These are phyloP conservation scores for Cryptomyrus ogoouensis DNA, from an alignment of 2,113 vertebrate genomes.

Conservation along the genomic window DNA sequence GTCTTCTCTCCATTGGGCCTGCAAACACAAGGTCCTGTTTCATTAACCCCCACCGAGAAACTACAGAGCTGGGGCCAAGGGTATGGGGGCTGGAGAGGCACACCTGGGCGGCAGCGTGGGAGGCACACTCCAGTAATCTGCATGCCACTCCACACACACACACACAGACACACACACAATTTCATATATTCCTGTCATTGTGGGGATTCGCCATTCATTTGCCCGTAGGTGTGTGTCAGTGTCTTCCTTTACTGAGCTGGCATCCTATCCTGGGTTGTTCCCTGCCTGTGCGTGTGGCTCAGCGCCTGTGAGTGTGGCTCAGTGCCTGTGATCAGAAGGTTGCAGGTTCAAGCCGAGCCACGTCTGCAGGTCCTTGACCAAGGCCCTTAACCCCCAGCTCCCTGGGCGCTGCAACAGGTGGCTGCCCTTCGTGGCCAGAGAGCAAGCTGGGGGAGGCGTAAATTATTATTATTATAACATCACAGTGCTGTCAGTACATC, in stretches of 20 bases:
- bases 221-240: background rate
- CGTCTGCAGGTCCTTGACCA: too few species aligned
- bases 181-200: background rate
- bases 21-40: constrained; percentile 38
- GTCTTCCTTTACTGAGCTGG: background rate
- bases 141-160: background rate
- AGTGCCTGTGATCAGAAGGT: too few species aligned
- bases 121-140: background rate
- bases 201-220: background rate
- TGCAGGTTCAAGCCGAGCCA: too few species aligned
- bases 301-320: too few species aligned
- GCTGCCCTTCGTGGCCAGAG: too few species aligned
- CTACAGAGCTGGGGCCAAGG: constrained; percentile 21
- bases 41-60: constrained; percentile 32
- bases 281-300: too few species aligned
- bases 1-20: constrained; percentile 29
- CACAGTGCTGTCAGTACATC: background rate
- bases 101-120: background rate
- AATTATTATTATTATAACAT: background rate
- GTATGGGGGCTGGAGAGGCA: constrained; percentile 15
- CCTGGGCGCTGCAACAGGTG: too few species aligned
- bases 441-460: too few species aligned
- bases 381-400: too few species aligned
- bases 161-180: background rate
- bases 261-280: background rate